phyloP scores from a whole-genome alignment of 2,888 invertebrate genomes.

The Cerastoderma edule region DNA sequence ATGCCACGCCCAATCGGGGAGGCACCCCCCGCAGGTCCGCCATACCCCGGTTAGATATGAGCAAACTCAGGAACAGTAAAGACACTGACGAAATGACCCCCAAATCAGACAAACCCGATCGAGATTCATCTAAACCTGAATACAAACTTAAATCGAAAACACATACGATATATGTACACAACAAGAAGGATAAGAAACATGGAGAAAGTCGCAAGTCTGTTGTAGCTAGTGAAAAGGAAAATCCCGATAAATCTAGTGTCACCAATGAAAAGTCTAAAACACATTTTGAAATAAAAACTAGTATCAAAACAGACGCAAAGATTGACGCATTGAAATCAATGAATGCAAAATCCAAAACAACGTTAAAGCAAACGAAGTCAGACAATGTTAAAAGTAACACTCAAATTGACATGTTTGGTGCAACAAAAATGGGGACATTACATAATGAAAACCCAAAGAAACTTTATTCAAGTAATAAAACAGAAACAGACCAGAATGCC shows the following conservation, averaged over 20 bases:
- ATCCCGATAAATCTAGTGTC: slow-evolving; percentile 8
- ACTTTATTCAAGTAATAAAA: neutral
- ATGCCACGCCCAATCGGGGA: neutral
- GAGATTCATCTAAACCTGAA: slow-evolving; percentile 4
- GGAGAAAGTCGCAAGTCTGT: neutral
- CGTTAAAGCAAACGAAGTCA: neutral
- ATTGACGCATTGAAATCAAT: neutral
- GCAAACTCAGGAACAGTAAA: slow-evolving; percentile 21
- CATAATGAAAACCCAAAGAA: neutral
- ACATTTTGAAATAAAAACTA: neutral
- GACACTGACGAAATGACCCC: slow-evolving; percentile 16
- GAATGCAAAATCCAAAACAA: neutral
- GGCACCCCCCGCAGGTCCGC: slow-evolving; percentile 11
- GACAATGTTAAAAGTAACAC: neutral
- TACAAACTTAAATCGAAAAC: slow-evolving; percentile 41
- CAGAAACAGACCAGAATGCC: neutral
- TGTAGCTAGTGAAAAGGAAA: slow-evolving; percentile 15
- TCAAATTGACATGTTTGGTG: neutral
- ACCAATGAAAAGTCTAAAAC: slow-evolving; percentile 6
- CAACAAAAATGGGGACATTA: neutral
- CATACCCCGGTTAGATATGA: slow-evolving; percentile 12
- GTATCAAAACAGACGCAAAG: neutral
- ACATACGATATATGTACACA: slow-evolving; percentile 30
- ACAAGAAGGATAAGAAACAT: neutral
- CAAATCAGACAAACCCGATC: slow-evolving; percentile 4